Evolutionary conservation across 2,888 invertebrate genomes (phyloP), one percentile per base, ranked within the genome.

Genomic region (Drosophila flavopinicola): DNA sequence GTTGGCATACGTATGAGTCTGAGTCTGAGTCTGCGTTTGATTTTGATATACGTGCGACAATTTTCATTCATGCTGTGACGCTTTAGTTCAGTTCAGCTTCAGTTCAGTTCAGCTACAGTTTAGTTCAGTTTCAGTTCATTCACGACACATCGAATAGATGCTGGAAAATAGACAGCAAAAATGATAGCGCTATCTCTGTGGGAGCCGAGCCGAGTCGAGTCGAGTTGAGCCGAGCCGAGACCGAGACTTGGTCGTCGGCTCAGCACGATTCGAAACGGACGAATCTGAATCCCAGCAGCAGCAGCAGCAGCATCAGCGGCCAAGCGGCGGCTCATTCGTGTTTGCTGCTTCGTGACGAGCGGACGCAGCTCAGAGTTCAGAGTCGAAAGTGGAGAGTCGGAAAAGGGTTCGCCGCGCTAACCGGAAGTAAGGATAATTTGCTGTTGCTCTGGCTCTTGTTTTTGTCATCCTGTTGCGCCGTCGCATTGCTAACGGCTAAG

Each of bases 381-480:
- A 66, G 42, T 44, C 47, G 39, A 49, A 35, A 54, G 52, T 42
- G 35, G 35, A 44, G 10, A 47, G 24, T 17, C 53, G 52, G 25
- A 49, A 68, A 44, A 38, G 45, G 52, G 47, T 49, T 49, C 49
- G 60, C 25, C 67, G 63, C 67, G 84, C 49, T 48, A 76, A 75
- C 72, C 80, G 87, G 80, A 84, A 87, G 86, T 85, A 87, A 83
- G 83, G 66, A 78, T 75, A 69, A 64, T 61, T 73, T 70, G 24
- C 32, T 49, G 51, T 42, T 69, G 33, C 27, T 24, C 23, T 59
- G 60, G n/a, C n/a, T n/a, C 53, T 37, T 32, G 24, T 29, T 52
- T 37, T 29, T 57, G 20, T 61, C 23, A 85, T 82, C 79, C 87
- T 76, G 87, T 76, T 85, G 87, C 83, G 83, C 83, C 87, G 87